Percentiles rank a stretch among this genome's conserved stretches.
Conservation (phyloP, 2,113 vertebrate species). For the Halichoerus grypus region DNA sequence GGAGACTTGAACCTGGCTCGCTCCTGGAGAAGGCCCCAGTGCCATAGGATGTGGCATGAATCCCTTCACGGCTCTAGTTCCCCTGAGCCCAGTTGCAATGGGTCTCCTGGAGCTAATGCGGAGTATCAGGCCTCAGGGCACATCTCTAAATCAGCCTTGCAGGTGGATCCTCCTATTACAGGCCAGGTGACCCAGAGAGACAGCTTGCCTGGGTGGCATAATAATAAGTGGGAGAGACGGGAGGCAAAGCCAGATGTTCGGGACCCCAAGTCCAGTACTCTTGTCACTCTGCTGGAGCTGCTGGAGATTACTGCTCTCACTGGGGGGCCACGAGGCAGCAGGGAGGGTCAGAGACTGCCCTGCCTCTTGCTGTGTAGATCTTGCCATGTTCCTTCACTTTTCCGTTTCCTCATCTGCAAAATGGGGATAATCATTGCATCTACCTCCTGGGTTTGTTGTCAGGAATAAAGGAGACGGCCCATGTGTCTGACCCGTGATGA, state of each 20-base stretch:
- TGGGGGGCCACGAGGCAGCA: not conserved
- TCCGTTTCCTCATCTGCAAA: not conserved
- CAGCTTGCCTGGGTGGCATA: not conserved
- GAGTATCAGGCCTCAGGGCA: not conserved
- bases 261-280: not conserved
- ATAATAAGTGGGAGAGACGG: not conserved
- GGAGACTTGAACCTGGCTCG: constrained; percentile 60
- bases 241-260: not conserved
- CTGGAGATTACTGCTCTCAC: not conserved
- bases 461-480: not conserved
- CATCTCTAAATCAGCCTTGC: not conserved
- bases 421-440: not conserved
- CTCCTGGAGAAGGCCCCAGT: not conserved
- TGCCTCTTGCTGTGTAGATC: not conserved
- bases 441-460: not conserved
- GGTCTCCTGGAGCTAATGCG: not conserved
- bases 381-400: not conserved
- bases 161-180: not conserved
- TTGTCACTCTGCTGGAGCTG: not conserved
- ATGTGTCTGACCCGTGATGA: not conserved
- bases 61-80: not conserved
- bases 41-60: not conserved
- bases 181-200: not conserved
- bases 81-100: not conserved
- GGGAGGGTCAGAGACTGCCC: not conserved